Percentiles rank a stretch among this genome's conserved stretches.
phyloP scores from a whole-genome alignment of 2,113 vertebrate genomes.

The Physeter macrocephalus region DNA sequence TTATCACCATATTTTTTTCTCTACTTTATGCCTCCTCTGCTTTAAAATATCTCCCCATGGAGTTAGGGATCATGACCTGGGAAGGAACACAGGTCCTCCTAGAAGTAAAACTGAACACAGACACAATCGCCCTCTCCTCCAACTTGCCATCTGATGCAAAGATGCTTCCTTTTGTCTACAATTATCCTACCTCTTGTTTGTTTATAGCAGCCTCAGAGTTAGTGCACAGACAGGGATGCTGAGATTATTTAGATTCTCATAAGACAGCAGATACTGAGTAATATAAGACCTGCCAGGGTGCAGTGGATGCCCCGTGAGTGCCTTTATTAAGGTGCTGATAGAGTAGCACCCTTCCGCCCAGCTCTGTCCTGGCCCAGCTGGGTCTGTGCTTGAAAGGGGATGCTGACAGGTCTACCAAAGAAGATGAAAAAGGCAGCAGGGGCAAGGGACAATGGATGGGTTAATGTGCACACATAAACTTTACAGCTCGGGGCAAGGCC shows the following conservation, averaged over 20 bases:
- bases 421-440: conserved; percentile 47
- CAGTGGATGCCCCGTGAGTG: neutral
- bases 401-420: conserved; percentile 36
- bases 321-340: neutral
- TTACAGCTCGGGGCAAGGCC: conserved; percentile 11
- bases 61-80: neutral
- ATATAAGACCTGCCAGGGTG: neutral
- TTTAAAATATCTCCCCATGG: neutral
- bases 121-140: neutral
- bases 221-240: neutral
- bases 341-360: neutral
- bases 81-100: neutral
- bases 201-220: neutral
- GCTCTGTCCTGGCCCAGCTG: neutral
- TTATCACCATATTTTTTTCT: neutral
- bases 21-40: neutral
- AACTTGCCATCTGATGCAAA: neutral
- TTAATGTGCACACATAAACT: conserved; percentile 64
- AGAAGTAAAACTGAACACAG: neutral
- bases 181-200: neutral
- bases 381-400: neutral
- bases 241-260: neutral
- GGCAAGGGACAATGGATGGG: conserved; percentile 23
- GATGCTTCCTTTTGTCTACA: neutral
- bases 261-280: neutral